Percentiles rank a stretch among this genome's conserved stretches.
These are phyloP conservation scores for Enteromius thamalakanensis DNA, from an alignment of 2,797 vertebrate genomes.

Conservation along the genomic window DNA sequence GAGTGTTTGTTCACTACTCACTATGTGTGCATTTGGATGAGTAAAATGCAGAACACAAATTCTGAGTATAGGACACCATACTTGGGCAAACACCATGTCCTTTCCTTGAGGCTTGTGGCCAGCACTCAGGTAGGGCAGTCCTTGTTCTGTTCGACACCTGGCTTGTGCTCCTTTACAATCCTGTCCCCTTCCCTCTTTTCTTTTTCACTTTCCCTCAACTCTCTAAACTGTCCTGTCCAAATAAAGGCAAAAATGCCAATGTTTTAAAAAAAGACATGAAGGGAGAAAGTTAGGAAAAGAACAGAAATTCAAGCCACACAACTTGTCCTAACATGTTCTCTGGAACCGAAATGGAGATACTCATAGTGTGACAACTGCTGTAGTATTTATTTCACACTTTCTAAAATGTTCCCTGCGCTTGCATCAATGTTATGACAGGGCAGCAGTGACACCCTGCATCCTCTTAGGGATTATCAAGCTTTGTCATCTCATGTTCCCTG, in stretches of 20 bases:
- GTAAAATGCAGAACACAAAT: neutral
- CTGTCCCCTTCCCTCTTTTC: neutral
- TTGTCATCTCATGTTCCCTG: conserved; percentile 56
- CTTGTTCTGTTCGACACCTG: neutral
- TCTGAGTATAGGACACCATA: neutral
- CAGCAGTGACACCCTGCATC: conserved; percentile 51
- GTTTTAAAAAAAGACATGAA: neutral
- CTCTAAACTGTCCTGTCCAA: neutral
- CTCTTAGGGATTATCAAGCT: conserved; percentile 65
- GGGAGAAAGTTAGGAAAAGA: neutral
- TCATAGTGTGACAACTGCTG: neutral
- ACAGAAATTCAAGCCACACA: neutral
- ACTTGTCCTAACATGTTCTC: neutral
- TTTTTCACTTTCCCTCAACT: neutral
- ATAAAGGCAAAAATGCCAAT: neutral
- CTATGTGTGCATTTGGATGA: neutral
- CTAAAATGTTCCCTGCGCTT: conserved; percentile 33
- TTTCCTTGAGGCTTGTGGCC: neutral
- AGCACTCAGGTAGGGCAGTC: neutral
- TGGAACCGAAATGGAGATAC: neutral
- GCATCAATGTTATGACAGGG: conserved; percentile 45
- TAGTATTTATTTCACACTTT: conserved; percentile 33
- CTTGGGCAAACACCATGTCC: neutral
- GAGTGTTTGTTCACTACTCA: neutral
- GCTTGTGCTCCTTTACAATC: neutral